These are phyloP conservation scores for Ichneumon xanthorius DNA, from an alignment of 2,888 invertebrate species.

Conservation along the genomic window DNA sequence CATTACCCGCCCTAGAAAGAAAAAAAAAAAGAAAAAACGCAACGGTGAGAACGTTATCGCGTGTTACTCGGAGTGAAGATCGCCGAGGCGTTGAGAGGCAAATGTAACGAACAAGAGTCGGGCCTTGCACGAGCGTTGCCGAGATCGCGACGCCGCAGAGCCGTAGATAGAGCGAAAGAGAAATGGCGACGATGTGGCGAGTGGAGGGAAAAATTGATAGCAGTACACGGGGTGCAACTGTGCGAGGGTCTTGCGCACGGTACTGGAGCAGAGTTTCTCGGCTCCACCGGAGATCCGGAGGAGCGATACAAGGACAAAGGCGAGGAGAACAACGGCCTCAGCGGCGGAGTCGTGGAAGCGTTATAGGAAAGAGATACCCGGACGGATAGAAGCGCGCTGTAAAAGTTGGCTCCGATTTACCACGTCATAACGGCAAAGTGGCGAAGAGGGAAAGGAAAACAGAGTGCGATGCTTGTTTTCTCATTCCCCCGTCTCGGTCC, in stretches of 20 bases:
- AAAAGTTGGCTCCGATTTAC: constrained; percentile 48
- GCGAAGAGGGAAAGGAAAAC: constrained; percentile 52
- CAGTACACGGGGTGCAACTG: background rate
- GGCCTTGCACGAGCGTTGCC: constrained; percentile 7
- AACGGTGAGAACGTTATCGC: constrained; percentile 15
- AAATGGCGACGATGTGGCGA: constrained; percentile 58
- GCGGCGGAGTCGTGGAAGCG: constrained; percentile 46
- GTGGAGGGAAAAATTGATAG: background rate
- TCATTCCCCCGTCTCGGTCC: constrained; percentile 30
- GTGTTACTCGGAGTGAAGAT: background rate
- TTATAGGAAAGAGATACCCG: constrained; percentile 38
- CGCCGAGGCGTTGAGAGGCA: constrained; percentile 21
- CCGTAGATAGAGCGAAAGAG: constrained; percentile 59
- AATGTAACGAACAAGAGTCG: constrained; percentile 29
- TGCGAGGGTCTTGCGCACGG: constrained; percentile 2
- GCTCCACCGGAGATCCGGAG: constrained; percentile 36
- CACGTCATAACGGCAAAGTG: constrained; percentile 64
- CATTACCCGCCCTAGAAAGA: background rate
- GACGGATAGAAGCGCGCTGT: constrained; percentile 52
- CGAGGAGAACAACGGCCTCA: constrained; percentile 59
- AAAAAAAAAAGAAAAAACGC: too few species aligned
- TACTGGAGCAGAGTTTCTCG: constrained; percentile 11
- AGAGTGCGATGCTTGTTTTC: constrained; percentile 58
- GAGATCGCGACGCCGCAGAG: constrained; percentile 26
- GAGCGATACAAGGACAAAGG: constrained; percentile 59